Base-by-base conservation (phyloP, 2,113 vertebrate species). In the Gymnarchus niloticus region DNA sequence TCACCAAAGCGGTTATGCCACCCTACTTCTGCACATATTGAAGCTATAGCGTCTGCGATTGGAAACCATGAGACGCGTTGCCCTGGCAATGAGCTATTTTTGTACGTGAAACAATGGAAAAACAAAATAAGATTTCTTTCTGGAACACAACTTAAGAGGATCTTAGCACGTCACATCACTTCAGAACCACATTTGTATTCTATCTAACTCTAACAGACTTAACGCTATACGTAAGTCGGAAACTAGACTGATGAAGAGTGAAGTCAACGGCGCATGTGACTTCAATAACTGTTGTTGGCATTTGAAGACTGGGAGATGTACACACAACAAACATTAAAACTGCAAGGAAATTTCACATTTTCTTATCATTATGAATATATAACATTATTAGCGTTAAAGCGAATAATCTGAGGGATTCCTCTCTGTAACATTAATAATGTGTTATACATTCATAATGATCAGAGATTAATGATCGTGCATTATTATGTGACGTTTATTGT, bases 11-110 rank as follows among this genome's bases (percentile, higher is more conserved):
- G 84, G 83, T 86, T 86, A 61, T 80, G 83, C 61, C 85, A 83
- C 86, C 84, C 84, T 85, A 84, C 86, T 57, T 87, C 87, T 77
- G 85, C 54, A 59, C 37, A 78, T 83, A 61, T 56, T 56, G 83
- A 57, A 86, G 85, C 56, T 84, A 90, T 88, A 85, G 85, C 85
- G 83, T 87, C 85, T 89, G 87, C 86, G 57, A 77, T 85, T 81
- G 56, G 84, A 80, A 86, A 87, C 23, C 28, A 78, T 56, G 56
- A 85, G 85, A 85, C 44, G 54, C 49, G 82, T 83, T 80, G 81
- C 56, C 46, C 76, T 86, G 83, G 85, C 77, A 88, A 76, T 83
- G 33, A 33, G 37, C 51, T 76, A 61, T 84, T 84, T 77, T 52
- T 76, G 19, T 76, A 56, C 49, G 57, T 86, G 86, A 25, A 77